These are phyloP conservation scores for Vanessa tameamea DNA, from an alignment of 1,140 invertebrate genomes.

Conservation along the genomic window DNA sequence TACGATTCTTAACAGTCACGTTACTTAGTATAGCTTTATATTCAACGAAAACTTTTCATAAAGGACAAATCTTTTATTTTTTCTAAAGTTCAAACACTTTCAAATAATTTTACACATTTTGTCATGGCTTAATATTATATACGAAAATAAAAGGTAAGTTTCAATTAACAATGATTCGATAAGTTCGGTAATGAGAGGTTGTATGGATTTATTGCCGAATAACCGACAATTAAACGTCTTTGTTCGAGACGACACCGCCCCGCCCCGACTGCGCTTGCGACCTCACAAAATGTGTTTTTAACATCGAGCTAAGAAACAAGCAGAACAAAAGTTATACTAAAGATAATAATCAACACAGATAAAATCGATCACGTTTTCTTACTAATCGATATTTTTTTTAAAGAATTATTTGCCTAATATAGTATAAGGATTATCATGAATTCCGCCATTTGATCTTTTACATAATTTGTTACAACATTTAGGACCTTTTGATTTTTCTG, in stretches of 20 bases:
- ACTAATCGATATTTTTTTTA: too few species aligned
- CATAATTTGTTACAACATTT: too few species aligned
- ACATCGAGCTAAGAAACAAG: slow-evolving; percentile 47
- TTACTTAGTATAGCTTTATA: neutral
- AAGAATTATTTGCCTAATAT: too few species aligned
- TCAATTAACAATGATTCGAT: slow-evolving; percentile 74
- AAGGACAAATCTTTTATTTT: neutral
- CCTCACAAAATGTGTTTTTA: slow-evolving; percentile 49
- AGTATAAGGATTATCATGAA: too few species aligned
- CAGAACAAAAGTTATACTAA: slow-evolving; percentile 9
- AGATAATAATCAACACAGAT: neutral
- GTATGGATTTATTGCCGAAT: slow-evolving; percentile 63
- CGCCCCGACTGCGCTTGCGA: slow-evolving; percentile 46
- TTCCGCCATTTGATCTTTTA: too few species aligned
- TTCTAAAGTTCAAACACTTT: neutral
- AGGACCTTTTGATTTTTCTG: too few species aligned
- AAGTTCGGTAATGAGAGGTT: slow-evolving; percentile 69
- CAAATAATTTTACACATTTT: neutral
- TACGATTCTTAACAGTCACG: neutral
- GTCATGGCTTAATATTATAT: slow-evolving; percentile 10
- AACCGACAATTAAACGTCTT: slow-evolving; percentile 73
- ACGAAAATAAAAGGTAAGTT: slow-evolving; percentile 43
- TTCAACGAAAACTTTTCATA: neutral
- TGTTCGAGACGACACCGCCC: slow-evolving; percentile 51
- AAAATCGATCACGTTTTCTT: neutral